Evolutionary conservation across 2,888 invertebrate species (phyloP).

Genomic region (Pegoplata infirma): DNA sequence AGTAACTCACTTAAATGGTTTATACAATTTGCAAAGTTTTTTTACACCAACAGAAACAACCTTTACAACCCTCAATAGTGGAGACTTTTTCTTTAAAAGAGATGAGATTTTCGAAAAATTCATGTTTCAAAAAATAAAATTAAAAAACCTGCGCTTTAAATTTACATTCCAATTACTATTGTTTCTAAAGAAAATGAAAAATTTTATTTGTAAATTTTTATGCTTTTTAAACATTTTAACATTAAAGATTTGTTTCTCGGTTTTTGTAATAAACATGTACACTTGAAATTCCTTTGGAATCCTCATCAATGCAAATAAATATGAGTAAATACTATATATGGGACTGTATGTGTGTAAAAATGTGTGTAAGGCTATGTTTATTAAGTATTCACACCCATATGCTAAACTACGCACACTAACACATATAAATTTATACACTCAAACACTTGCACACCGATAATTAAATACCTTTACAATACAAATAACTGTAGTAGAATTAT

Average conservation of each 20-base stretch:
- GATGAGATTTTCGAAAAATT: neutral
- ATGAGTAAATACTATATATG: neutral
- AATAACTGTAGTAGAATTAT: too few relatives aligned
- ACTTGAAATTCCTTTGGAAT: neutral
- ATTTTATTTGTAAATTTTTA: neutral
- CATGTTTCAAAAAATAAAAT: too few relatives aligned
- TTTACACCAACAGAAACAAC: neutral
- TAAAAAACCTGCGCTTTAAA: neutral
- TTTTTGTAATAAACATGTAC: neutral
- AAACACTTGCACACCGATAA: too few relatives aligned
- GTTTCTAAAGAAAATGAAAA: neutral
- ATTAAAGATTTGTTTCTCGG: neutral
- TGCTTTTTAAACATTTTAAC: neutral
- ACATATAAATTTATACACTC: too few relatives aligned
- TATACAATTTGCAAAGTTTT: neutral
- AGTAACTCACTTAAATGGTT: neutral
- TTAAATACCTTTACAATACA: too few relatives aligned
- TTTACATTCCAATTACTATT: neutral
- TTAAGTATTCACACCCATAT: neutral
- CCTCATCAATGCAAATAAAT: neutral
- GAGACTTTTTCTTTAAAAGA: neutral
- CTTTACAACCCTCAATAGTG: neutral
- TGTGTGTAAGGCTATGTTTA: neutral
- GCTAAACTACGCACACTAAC: too few relatives aligned
- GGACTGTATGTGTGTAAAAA: neutral